Percentiles rank a stretch among this genome's conserved stretches.
phyloP scores from a whole-genome alignment of 2,888 invertebrate species.

The Rhimphoctona megacephalus region DNA sequence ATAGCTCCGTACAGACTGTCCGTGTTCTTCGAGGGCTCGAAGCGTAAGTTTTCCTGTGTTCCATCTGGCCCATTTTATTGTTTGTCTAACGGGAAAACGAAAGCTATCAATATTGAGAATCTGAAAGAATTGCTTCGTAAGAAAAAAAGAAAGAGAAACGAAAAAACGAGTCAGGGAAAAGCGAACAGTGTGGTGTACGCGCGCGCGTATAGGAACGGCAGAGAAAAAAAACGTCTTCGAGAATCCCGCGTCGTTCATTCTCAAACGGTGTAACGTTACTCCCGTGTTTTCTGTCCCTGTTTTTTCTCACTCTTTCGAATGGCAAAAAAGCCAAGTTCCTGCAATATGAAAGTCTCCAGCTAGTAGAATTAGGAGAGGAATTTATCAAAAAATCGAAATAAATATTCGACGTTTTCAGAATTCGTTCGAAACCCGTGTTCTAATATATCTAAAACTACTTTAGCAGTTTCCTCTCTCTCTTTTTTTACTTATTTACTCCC shows the following conservation, averaged over 20 bases:
- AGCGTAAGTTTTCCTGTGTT: slow-evolving; percentile 79
- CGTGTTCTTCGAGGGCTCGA: slow-evolving; percentile 81
- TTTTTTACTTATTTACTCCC: slow-evolving; percentile 9
- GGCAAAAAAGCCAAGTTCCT: not conserved
- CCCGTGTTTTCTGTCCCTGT: slow-evolving; percentile 15
- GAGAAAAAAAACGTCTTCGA: slow-evolving; percentile 18
- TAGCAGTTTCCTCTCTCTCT: slow-evolving; percentile 1
- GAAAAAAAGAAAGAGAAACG: slow-evolving; percentile 3
- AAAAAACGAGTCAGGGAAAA: slow-evolving; percentile 1
- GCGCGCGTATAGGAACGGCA: slow-evolving; percentile 23
- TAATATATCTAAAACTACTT: not conserved
- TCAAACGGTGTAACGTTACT: slow-evolving; percentile 52
- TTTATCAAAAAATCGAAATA: not conserved
- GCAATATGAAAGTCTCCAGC: not conserved
- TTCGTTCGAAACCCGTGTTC: slow-evolving; percentile 29
- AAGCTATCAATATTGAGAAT: slow-evolving; percentile 18
- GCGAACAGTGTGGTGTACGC: slow-evolving; percentile 48
- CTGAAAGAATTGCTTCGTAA: slow-evolving; percentile 31
- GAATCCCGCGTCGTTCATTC: slow-evolving; percentile 38
- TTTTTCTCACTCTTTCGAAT: not conserved
- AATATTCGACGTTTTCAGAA: slow-evolving; percentile 3
- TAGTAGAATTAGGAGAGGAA: slow-evolving; percentile 5
- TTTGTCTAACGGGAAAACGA: slow-evolving; percentile 31
- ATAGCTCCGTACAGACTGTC: slow-evolving; percentile 83
- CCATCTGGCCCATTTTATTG: slow-evolving; percentile 25